Base-by-base conservation (phyloP, 2,113 vertebrate species). In the Hassar affinis region DNA sequence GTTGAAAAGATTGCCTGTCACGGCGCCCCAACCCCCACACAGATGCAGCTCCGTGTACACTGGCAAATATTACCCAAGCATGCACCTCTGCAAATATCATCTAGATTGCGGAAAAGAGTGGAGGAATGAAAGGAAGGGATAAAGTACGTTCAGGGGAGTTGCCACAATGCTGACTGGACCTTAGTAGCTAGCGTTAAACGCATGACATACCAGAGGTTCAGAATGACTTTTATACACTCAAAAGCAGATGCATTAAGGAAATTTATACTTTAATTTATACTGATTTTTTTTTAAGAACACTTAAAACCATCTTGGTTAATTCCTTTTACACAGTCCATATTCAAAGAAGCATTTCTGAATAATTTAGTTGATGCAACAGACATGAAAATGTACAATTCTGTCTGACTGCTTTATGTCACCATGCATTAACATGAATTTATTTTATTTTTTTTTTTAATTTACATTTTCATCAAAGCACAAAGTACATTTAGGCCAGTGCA, bases 1-100 rank as follows among this genome's bases (percentile, higher is more conserved):
- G 97, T 98, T 98, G 95, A 96, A 97, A 93, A 97, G 96, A 95
- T 96, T 97, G 95, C 96, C 88, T 90, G 91, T 95, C 92, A 95
- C 94, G 94, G 95, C 95, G 92, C 72, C 22, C 51, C 42, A 79
- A 72, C 71, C 78, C 22, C 47, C 25, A 66, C 75, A 59, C 35
- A 56, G 20, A 64, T 20, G 27, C 49, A 51, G 42, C 62, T 11
- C 6, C 27, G 17, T 52, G 33, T 27, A 79, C 18, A 2, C 51
- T 12, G 74, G 30, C 33, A 25, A 22, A 56, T 22, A 56, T 33
- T 22, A 79, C 56, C 18, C 42, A 85, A 81, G 59, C 22, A 12
- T 57, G n/a, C 51, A 56, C 35, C 51, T 78, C 47, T 27, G 71
- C 10, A 35, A 83, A 25, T 17, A 78, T 18, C 35, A 78, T 22